These are phyloP conservation scores for Toxotes chatareus DNA, from an alignment of 2,113 vertebrate species.

Conservation along the genomic window DNA sequence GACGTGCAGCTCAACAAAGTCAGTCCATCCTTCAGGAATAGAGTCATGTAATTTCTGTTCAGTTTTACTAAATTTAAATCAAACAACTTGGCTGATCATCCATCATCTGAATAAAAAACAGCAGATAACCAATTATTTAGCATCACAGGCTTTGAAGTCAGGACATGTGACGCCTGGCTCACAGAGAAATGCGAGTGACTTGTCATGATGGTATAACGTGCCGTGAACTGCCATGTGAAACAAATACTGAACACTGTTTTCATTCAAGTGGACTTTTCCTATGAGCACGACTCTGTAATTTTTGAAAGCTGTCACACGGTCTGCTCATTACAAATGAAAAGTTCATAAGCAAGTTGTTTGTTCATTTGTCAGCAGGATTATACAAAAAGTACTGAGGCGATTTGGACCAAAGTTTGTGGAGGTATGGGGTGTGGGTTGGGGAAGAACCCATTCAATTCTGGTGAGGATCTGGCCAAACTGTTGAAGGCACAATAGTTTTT, in stretches of 20 bases:
- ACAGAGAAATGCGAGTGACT: neutral
- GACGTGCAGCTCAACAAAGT: slow-evolving; percentile 18
- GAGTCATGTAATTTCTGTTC: neutral
- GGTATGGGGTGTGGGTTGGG: too few species aligned
- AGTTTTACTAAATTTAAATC: neutral
- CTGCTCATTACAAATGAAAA: too few species aligned
- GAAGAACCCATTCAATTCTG: too few species aligned
- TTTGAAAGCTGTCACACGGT: too few species aligned
- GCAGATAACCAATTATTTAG: neutral
- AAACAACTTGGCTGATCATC: neutral
- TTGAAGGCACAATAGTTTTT: too few species aligned
- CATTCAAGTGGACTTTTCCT: neutral
- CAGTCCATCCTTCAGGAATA: neutral
- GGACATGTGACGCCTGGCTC: slow-evolving; percentile 29
- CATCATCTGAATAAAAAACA: neutral
- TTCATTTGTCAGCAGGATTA: too few species aligned
- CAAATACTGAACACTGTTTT: neutral
- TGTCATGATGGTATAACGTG: neutral
- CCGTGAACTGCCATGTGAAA: neutral
- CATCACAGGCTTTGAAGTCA: neutral
- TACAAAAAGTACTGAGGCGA: too few species aligned
- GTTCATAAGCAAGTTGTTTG: too few species aligned
- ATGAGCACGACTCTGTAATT: too few species aligned
- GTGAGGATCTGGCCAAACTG: too few species aligned
- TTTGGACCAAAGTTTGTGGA: too few species aligned